These are phyloP conservation scores for Drosophila atroscutellata DNA, from an alignment of 2,888 invertebrate species.

Conservation along the genomic window DNA sequence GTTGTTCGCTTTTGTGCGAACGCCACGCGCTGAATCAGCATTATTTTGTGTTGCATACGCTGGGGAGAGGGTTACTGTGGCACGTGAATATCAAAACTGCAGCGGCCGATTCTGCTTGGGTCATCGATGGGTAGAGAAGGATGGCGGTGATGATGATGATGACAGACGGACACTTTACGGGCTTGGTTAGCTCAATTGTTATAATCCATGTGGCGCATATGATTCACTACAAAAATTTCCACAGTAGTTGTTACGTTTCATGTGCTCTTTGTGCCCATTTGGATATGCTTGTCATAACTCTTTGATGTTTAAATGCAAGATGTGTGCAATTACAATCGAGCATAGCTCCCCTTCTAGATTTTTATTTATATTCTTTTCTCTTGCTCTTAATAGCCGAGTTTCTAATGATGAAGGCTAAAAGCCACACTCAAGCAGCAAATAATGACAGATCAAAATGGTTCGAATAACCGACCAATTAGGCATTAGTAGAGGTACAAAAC, in stretches of 20 bases:
- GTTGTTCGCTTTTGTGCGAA: conserved; percentile 52
- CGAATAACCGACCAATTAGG: background rate
- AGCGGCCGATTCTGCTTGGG: conserved; percentile 50
- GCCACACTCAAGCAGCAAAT: background rate
- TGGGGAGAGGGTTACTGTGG: conserved; percentile 35
- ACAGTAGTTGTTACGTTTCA: conserved; percentile 8
- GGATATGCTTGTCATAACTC: conserved; percentile 1
- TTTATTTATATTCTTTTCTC: background rate
- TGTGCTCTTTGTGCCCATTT: background rate
- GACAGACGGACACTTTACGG: conserved; percentile 48
- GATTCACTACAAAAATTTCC: conserved; percentile 19
- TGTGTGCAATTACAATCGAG: background rate
- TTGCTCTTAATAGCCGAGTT: background rate
- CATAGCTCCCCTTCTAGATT: background rate
- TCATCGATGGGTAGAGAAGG: conserved; percentile 56
- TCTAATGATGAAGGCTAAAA: background rate
- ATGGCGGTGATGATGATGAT: conserved; percentile 27
- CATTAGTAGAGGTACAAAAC: no score
- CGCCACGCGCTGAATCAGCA: conserved; percentile 67
- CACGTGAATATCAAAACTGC: conserved; percentile 68
- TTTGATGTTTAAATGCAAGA: conserved; percentile 2
- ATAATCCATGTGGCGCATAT: conserved; percentile 24
- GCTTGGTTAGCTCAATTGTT: conserved; percentile 56
- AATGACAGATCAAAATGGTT: background rate
- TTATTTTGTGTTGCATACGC: conserved; percentile 73